A percentile compares a stretch with the other conserved stretches of the same genome.
Evolutionary conservation across 2,888 invertebrate species (phyloP).

Genomic region (Drymonia ruficornis): DNA sequence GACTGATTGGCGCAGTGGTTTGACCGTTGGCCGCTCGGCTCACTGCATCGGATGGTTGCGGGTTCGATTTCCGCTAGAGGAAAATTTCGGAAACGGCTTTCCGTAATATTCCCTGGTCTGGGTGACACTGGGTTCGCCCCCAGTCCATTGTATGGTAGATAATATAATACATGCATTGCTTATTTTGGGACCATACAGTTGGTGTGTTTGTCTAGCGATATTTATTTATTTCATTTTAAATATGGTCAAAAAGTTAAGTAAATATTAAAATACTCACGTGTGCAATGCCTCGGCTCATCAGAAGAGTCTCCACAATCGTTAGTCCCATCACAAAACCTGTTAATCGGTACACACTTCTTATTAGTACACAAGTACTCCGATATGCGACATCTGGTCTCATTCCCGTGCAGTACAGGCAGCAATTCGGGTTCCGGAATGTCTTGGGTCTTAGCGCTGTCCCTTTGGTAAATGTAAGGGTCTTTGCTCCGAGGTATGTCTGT

Average conservation of each 20-base stretch:
- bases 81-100: no score
- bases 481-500: conserved; percentile 46
- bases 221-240: no score
- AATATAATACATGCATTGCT: no score
- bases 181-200: no score
- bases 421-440: conserved; percentile 70
- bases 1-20: no score
- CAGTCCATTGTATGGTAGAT: no score
- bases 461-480: conserved; percentile 49
- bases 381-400: conserved; percentile 85
- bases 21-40: no score
- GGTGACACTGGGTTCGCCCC: no score
- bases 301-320: conserved; percentile 93
- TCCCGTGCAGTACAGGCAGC: conserved; percentile 72
- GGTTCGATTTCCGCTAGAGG: no score
- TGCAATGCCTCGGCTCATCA: conserved; percentile 92
- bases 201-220: no score
- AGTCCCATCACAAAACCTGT: conserved; percentile 91
- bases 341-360: conserved; percentile 87
- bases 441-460: conserved; percentile 58
- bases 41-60: no score
- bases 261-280: conserved; percentile 86
- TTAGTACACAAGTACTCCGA: conserved; percentile 88
- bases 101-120: no score
- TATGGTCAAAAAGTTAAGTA: not conserved